Base-by-base conservation (phyloP, 1,140 invertebrate species). In the Drosophila murphyi region DNA sequence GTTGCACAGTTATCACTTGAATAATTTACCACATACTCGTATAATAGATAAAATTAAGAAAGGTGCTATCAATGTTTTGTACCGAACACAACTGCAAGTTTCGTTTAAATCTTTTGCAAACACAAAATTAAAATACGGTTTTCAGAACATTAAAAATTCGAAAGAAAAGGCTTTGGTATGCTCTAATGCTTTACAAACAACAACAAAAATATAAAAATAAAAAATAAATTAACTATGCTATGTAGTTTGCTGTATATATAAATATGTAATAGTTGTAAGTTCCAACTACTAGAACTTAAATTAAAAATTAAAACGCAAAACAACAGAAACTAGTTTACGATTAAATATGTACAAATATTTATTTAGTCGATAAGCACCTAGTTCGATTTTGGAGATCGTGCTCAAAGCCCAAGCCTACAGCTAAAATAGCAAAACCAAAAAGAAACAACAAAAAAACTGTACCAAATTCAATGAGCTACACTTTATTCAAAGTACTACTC, bases 111-210 rank as follows among this genome's bases (percentile, higher is more conserved):
- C 59, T 64, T 72, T 60, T 54, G 45, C 32, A 47, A 35, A 59
- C 10, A n/a, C 39, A 45, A 63, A 34, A 45, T 52, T 41, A 56
- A 75, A 87, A 86, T n/a, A 20, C 31, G 80, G 83, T 83, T 87
- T 87, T 83, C 85, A 83, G 76, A 75, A 87, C 41, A 67, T 72
- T 72, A 63, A 72, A 74, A 61, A 72, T 75, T 76, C 65, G 60
- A 82, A 82, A 72, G 60, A 50, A 62, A 71, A 65, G 90, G 90
- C 90, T 92, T 92, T 92, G 90, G 90, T 92, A 92, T 90, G 90
- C 90, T 90, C 85, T 82, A 82, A 91, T 89, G 90, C 90, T 92
- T 92, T 92, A 92, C 90, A 88, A 89, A 85, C 12, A 65, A 64
- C 45, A 71, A 80, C 10, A 70, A 8, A 56, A 65, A 78, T 37